Conservation (phyloP, 2,113 vertebrate species). For the Corynorhinus townsendii region DNA sequence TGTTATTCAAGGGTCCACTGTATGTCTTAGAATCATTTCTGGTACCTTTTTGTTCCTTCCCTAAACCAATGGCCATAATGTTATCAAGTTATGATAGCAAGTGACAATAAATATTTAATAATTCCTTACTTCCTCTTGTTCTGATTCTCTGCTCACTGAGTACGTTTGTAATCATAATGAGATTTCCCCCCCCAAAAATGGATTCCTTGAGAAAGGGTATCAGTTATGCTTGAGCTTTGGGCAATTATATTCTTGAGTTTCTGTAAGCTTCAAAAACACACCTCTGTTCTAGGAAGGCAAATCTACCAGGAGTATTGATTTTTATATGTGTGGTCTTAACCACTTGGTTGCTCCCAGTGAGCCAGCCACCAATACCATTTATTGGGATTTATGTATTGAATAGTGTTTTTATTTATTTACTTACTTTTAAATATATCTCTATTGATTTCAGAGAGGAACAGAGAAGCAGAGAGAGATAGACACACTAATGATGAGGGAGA, state of each 20-base stretch:
- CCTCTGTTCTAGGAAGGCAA: neutral
- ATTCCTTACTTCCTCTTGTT: neutral
- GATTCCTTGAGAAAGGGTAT: neutral
- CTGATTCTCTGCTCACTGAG: neutral
- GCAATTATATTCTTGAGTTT: neutral
- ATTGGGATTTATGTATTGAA: neutral
- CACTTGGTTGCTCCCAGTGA: neutral
- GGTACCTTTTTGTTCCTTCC: neutral
- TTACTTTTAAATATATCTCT: too few species aligned
- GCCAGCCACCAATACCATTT: neutral
- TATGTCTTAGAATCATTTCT: neutral
- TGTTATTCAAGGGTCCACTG: neutral
- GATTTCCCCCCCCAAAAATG: neutral
- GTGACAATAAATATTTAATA: neutral
- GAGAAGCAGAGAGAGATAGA: too few species aligned
- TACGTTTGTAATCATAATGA: neutral
- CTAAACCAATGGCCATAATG: neutral
- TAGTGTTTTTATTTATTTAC: neutral
- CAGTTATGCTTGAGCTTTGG: neutral
- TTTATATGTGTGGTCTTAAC: neutral
- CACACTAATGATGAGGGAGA: too few species aligned
- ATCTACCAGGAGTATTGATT: neutral
- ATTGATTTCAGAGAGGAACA: too few species aligned
- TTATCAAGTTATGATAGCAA: neutral
- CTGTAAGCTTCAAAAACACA: neutral